Evolutionary conservation across 2,888 invertebrate genomes (phyloP), one percentile per base, ranked within the genome.

Genomic region (Ophioninae sp.): DNA sequence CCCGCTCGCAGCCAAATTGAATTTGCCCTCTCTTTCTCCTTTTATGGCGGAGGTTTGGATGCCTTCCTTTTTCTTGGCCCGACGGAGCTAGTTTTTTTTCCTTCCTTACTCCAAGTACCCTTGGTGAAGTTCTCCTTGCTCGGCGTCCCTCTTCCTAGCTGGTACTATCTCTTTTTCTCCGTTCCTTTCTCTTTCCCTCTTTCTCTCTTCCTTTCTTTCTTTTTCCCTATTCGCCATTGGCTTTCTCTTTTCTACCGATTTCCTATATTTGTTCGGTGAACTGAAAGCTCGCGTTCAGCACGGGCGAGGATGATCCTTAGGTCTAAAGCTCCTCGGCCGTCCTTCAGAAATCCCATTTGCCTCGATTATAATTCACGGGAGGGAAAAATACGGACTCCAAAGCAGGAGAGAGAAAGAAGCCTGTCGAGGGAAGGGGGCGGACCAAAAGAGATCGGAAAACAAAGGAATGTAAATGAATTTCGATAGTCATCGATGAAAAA

Each of bases 1-100:
- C 76, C 81, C 77, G 81, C 78, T 83, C 74, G 81, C 81, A 74
- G 74, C 73, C 83, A 83, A 83, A 83, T 81, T 81, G 74, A 83
- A 83, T 83, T 83, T 78, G 71, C 81, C 78, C 77, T 74, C 71
- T 78, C 83, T 64, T 39, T 78, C 81, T 64, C 51, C 65, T 64
- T 71, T 78, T 30, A 39, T 37, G 78, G 78, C 22, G 37, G 65
- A 6, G 20, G 64, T 59, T 59, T 65, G 58, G 39, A 39, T 64
- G 1, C 20, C 22, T 72, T 59, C 37, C 41, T 59, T 67, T 59
- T 79, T 56, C 44, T 61, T 44, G 10, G 58, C 64, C 41, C 56
- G 61, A 37, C 56, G 58, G 37, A 30, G 56, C 72, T 69, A 68
- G 68, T 78, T 77, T 77, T 76, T 79, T 68, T 72, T 58, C 17